Evolutionary conservation across 2,888 invertebrate genomes (phyloP).

Genomic region (Prostheceraeus crozeri): DNA sequence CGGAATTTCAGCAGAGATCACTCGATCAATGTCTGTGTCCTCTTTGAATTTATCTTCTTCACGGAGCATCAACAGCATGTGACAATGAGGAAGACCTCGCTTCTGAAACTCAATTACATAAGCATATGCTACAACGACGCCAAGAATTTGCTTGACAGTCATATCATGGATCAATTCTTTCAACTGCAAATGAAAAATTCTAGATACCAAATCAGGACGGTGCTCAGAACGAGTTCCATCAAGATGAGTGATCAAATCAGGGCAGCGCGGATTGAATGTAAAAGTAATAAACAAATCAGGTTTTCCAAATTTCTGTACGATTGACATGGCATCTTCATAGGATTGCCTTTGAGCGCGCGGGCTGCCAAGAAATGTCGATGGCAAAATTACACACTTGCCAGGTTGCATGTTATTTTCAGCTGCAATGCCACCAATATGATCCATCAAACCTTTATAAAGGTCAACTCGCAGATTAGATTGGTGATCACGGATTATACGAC

Average conservation of each 20-base stretch:
- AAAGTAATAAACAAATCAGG: conserved; percentile 54
- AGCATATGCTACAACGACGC: conserved; percentile 42
- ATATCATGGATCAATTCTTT: conserved; percentile 36
- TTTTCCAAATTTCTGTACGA: conserved; percentile 55
- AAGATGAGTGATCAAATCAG: conserved; percentile 38
- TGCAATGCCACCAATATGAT: conserved; percentile 39
- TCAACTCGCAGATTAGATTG: conserved; percentile 39
- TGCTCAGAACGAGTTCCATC: conserved; percentile 24
- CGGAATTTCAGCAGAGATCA: conserved; percentile 43
- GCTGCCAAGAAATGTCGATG: conserved; percentile 49
- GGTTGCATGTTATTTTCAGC: conserved; percentile 38
- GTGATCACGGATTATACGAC: conserved; percentile 37
- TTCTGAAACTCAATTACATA: conserved; percentile 50
- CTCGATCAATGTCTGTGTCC: conserved; percentile 41
- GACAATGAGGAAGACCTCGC: conserved; percentile 45
- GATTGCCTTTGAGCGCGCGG: conserved; percentile 52
- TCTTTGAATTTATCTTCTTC: too few relatives aligned
- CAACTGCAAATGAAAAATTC: conserved; percentile 40
- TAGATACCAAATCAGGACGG: conserved; percentile 37
- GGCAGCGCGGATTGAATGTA: conserved; percentile 41
- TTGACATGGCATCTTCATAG: conserved; percentile 57
- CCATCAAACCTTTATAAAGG: conserved; percentile 44
- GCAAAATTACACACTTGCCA: conserved; percentile 38
- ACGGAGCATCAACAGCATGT: conserved; percentile 43
- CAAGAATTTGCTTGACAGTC: conserved; percentile 42